Base-by-base conservation (phyloP, 1,140 invertebrate genomes). In the Pinna nobilis region DNA sequence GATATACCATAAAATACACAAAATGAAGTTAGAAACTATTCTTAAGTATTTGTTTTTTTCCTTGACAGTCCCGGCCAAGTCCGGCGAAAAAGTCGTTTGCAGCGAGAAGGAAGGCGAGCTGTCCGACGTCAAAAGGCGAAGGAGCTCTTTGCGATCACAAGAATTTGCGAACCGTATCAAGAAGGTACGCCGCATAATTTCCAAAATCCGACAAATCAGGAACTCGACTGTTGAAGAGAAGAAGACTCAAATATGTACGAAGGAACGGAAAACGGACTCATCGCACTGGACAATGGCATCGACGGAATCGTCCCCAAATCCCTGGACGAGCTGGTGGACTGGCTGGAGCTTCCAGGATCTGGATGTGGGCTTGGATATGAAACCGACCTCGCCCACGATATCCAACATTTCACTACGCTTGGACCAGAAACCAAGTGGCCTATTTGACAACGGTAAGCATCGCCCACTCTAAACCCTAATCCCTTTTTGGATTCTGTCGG, bases 351-450 rank as follows among this genome's bases (percentile, higher is more conserved):
- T 70, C 59, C 50, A 39, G 74, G 70, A 44, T 11, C 50, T 25
- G 50, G 37, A 18, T 41, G 35, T 57, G 61, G 57, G 59, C 28
- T 70, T 39, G 55, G 70, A 37, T 47, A 28, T 63, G 71, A 73
- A n/a, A 64, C 61, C n/a, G 57, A 60, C 44, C 59, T 69, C 37
- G 60, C 47, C 70, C 70, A 75, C 74, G 74, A 76, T 59, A 76
- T 76, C 75, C 83, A 81, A 73, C 81, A 78, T 28, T 81, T 76
- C 74, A 63, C 77, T 71, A 81, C 83, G 79, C 78, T 81, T 69
- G 77, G 72, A 61, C 65, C 80, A 74, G 75, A 83, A 81, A 74
- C 78, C 67, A 66, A 77, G 79, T 85, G 83, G 83, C 82, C 83
- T 80, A 80, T 85, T 85, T 85, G 76, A 83, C 82, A 73, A 67